These are phyloP conservation scores for Eptesicus fuscus DNA, from an alignment of 2,113 vertebrate species.

Conservation along the genomic window DNA sequence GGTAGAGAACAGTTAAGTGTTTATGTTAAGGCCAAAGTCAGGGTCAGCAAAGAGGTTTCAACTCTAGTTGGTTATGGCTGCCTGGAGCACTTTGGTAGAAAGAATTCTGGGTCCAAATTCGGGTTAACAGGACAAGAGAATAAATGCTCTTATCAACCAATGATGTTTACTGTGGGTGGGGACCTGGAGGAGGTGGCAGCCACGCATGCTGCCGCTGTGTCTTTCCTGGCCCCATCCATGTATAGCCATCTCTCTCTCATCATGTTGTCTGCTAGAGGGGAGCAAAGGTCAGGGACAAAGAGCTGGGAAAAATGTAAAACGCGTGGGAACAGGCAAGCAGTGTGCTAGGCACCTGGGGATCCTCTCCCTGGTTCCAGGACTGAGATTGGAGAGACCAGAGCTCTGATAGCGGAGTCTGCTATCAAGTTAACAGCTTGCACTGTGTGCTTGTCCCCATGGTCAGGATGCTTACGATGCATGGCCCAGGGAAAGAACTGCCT, in stretches of 20 bases:
- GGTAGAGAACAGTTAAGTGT: not conserved
- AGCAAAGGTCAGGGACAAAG: not conserved
- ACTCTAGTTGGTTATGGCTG: not conserved
- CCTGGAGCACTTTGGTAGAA: not conserved
- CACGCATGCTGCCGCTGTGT: not conserved
- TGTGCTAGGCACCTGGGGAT: not conserved
- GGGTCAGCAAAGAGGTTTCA: constrained; percentile 27
- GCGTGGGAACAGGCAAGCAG: not conserved
- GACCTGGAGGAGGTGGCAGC: not conserved
- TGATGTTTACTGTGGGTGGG: not conserved
- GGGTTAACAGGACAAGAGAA: not conserved
- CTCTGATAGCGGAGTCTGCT: not conserved
- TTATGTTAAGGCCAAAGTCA: constrained; percentile 17
- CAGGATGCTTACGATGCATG: constrained; percentile 28
- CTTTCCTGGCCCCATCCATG: not conserved
- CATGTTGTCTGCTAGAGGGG: not conserved
- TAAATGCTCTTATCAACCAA: not conserved
- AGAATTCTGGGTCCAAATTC: constrained; percentile 10
- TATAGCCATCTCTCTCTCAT: not conserved
- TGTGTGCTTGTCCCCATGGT: not conserved
- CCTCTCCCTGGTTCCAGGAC: not conserved
- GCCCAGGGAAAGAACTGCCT: not conserved
- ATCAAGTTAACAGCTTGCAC: not conserved
- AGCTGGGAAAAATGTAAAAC: not conserved
- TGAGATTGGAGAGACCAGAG: not conserved